Base-by-base conservation (phyloP, 2,888 invertebrate genomes). In the Pandemis heparana region DNA sequence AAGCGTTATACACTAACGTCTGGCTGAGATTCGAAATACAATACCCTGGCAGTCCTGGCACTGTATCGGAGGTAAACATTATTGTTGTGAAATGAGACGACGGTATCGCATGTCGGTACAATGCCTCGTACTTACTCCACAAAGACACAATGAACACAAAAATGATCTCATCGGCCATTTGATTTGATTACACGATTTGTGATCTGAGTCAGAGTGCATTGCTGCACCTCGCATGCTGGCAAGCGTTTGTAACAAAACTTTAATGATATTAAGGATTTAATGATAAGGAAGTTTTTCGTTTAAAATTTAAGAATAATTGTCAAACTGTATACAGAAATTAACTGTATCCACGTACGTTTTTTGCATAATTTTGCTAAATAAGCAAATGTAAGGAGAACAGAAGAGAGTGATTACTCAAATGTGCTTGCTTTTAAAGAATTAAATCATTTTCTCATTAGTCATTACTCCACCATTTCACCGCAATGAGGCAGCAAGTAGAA, bases 121-220 rank as follows among this genome's bases (percentile, higher is more conserved):
- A 65, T 65, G 69, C 60, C 39, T 59, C 53, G 68, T n/a, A 18
- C 18, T 46, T n/a, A 18, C 18, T 46, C 32, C 18, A 60, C 74
- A 74, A 65, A 70, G 64, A 65, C 69, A 61, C 69, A 70, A 74
- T 74, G 74, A 61, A 51, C 67, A 64, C 68, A 81, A 80, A 83
- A 84, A 85, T 89, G 89, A 89, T 86, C 87, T 89, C 88, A 89
- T 89, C 80, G 79, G 79, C 78, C 79, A 80, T 84, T 81, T 84
- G 82, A 69, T 73, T 64, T 70, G 69, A 70, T 74, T 74, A 61
- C 74, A 60, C 38, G 69, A 74, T 65, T 73, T 74, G 69, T 46
- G 65, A 76, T 76, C 70, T 76, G 71, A 78, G 75, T 75, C 65
- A 77, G 78, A 76, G 74, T 76, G 76, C 72, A 75, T 51, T 61